These are phyloP conservation scores for Pimephales promelas DNA, from an alignment of 2,113 vertebrate species.

Conservation along the genomic window DNA sequence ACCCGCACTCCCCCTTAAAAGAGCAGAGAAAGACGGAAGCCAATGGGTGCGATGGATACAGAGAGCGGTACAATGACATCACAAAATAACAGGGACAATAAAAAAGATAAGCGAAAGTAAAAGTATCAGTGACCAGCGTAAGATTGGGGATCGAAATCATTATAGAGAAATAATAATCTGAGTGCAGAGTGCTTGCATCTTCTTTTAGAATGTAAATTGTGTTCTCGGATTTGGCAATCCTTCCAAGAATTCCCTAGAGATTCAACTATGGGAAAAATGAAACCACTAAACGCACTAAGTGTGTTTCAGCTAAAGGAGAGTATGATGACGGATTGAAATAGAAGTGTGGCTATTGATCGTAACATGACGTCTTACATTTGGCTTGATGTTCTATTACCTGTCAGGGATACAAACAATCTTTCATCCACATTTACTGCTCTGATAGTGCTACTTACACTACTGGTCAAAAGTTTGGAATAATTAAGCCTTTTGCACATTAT, in stretches of 20 bases:
- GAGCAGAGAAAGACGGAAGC: background rate
- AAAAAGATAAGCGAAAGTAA: background rate
- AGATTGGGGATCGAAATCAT: background rate
- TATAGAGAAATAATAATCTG: background rate
- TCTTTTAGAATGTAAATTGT: background rate
- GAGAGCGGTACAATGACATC: background rate
- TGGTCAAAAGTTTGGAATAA: no score
- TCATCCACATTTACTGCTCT: background rate
- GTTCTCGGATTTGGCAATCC: background rate
- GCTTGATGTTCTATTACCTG: background rate
- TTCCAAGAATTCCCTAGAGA: background rate
- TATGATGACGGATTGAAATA: constrained; percentile 33
- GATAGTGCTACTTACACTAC: background rate
- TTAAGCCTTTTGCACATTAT: no score
- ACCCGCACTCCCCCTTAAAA: constrained; percentile 76
- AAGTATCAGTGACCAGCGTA: background rate
- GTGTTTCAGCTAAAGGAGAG: constrained; percentile 29
- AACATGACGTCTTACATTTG: background rate
- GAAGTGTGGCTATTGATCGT: constrained; percentile 3
- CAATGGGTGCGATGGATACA: background rate
- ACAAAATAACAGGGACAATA: background rate
- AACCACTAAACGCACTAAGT: background rate
- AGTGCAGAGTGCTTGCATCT: background rate
- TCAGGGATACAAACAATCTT: background rate
- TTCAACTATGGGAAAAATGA: constrained; percentile 2